Percentiles rank a stretch among this genome's conserved stretches.
These are phyloP conservation scores for Chrysogorgia sp. DNA, from an alignment of 92 coral and sea anemone species.

Conservation along the genomic window DNA sequence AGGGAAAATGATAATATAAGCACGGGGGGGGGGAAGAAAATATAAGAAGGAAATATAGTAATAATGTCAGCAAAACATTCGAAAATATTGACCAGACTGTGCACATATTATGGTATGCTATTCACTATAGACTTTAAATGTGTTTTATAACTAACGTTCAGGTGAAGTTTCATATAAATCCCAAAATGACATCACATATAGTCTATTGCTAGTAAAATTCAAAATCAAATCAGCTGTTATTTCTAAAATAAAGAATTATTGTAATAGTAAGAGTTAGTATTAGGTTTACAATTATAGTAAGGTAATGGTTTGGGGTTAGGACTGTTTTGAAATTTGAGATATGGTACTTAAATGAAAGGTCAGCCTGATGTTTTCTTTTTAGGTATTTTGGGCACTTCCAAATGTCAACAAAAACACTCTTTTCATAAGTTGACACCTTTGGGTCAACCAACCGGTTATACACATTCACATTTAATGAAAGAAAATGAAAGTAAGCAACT, in stretches of 20 bases:
- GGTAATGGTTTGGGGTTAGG: no score
- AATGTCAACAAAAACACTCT: neutral
- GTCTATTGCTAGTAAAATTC: no score
- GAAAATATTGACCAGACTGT: neutral
- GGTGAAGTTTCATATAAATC: no score
- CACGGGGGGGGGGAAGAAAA: neutral
- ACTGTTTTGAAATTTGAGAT: no score
- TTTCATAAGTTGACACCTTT: constrained; percentile 16
- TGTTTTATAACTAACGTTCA: no score
- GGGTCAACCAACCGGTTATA: constrained; percentile 85
- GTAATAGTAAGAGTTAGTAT: no score
- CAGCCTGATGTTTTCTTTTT: neutral
- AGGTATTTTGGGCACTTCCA: neutral
- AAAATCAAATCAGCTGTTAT: no score
- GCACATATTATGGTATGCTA: constrained; percentile 1
- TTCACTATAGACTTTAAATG: neutral
- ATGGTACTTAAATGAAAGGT: neutral
- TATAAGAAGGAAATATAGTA: neutral
- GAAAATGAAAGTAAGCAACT: constrained; percentile 70
- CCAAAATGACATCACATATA: no score
- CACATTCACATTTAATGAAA: constrained; percentile 83
- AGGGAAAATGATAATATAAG: neutral
- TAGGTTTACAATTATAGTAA: no score
- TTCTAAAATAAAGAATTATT: no score
- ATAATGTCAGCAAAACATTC: neutral